Evolutionary conservation across 2,888 invertebrate genomes (phyloP), one percentile per base, ranked within the genome.

Genomic region (Noctua comes): DNA sequence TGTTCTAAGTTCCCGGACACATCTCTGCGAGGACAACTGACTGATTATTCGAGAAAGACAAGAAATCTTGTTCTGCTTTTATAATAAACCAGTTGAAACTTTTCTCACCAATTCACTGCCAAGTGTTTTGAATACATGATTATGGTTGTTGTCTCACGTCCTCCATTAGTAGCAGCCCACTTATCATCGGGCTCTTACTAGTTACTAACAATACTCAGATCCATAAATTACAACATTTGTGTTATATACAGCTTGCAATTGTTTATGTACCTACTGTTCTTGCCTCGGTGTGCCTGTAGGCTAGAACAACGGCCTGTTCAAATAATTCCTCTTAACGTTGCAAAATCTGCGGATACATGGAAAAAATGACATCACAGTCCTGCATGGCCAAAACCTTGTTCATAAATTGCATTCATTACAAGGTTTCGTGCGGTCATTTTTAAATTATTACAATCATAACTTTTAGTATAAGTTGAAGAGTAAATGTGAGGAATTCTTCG

Each of bases 241-340:
- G 16, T n/a, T n/a, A n/a, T 66, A 31, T 62, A 31, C 8, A 31
- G 21, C 31, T 21, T 31, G 31, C 8, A 62, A 31, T 43, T 24
- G 21, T 43, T 16, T n/a, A 16, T 40, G 65, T 66, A n/a, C 40
- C 65, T 66, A n/a, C 65, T 83, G 73, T 7, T n/a, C 18, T 31
- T 54, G 10, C 6, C 24, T 64, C 2, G 46, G 18, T 54, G 46
- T 76, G 54, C n/a, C 48, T 46, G n/a, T n/a, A 68, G 43, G 31
- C 62, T 85, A 54, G 40, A 76, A 68, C 59, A 48, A 68, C 31
- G 65, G 73, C 64, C 66, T 77, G 62, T 83, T 74, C 78, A 80
- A 85, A 86, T 83, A 83, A 83, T 79, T 83, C 54, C 86, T 79
- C 40, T 71, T 68, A 69, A 77, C 73, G 64, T 72, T 54, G 66